Evolutionary conservation across 2,888 invertebrate species (phyloP), one percentile per base, ranked within the genome.

Genomic region (Thereva unica): DNA sequence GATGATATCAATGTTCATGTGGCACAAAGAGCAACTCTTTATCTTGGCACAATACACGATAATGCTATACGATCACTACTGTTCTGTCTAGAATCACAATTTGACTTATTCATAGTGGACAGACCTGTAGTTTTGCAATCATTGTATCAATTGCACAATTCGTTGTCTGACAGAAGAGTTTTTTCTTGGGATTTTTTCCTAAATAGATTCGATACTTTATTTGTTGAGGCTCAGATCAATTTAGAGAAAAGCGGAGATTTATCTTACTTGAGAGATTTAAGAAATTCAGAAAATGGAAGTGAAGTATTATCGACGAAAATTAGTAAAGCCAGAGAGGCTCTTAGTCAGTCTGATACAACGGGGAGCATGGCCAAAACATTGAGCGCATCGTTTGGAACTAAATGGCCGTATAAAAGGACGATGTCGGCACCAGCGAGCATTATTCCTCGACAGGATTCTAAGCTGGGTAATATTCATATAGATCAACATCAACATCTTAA

Each of bases 161-260:
- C 94, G 2, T 85, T 98, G 40, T 92, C 92, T 73, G 94, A 97
- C 78, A 85, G 96, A 53, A 88, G 89, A 74, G 92, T 98, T 68
- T 84, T 99, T 10, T 89, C 91, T 0, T 99, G 99, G 97, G 95
- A 97, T 71, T 99, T 99, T 84, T 99, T 99, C 80, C 85, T 97
- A 35, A 94, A 95, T 78, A 87, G 95, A 65, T 98, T 99, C 78
- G 98, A 99, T 77, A 92, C 96, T 0, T 82, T 99, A 4, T 94
- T 96, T 75, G 83, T 99, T 40, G 99, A 99, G 81, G 95, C 97
- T 0, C 98, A 99, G 83, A 90, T 99, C 44, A 91, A 89, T 77
- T 83, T 93, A 71, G 93, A 93, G 76, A 91, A 90, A 81, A 85
- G 87, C 23, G 92, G 94, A 4, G 96, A 97, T 74, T 88, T 94